These are phyloP conservation scores for Sebastes nivosus DNA, from an alignment of 2,797 vertebrate genomes.

Conservation along the genomic window DNA sequence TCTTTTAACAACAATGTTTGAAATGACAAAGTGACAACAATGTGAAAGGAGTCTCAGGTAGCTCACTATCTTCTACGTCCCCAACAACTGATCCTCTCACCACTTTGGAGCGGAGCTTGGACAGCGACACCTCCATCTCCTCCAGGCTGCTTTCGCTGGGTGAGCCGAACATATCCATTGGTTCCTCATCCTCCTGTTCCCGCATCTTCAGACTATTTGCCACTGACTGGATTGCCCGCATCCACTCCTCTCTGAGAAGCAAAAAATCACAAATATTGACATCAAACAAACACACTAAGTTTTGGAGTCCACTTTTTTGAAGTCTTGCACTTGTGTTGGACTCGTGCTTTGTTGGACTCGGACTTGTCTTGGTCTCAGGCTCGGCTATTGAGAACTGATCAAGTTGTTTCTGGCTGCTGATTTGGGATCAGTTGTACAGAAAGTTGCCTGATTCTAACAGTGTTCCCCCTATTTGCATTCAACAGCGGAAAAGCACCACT, in stretches of 20 bases:
- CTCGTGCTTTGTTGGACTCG: no score
- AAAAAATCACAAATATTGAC: neutral
- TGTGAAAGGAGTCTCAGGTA: rapidly evolving
- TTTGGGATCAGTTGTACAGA: no score
- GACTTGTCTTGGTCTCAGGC: rapidly evolving
- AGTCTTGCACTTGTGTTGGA: no score
- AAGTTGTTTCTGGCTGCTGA: no score
- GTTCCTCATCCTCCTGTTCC: slow-evolving; percentile 76
- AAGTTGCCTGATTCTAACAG: no score
- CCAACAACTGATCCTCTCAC: slow-evolving; percentile 69
- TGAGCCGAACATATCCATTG: slow-evolving; percentile 85
- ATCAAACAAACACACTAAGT: neutral
- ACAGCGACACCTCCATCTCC: slow-evolving; percentile 87
- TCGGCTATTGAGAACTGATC: no score
- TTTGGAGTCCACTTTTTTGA: neutral
- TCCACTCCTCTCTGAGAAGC: slow-evolving; percentile 88
- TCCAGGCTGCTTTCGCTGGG: slow-evolving; percentile 80
- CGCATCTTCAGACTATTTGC: slow-evolving; percentile 88
- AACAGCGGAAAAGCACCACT: no score
- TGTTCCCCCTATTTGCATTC: no score
- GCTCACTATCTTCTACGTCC: neutral
- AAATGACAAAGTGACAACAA: no score
- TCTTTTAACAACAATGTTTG: no score
- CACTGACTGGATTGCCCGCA: slow-evolving; percentile 89
- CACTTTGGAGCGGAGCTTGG: slow-evolving; percentile 85